Percentiles rank a stretch among this genome's conserved stretches.
phyloP scores from a whole-genome alignment of 2,113 vertebrate genomes.

The Micronycteris hirsuta region DNA sequence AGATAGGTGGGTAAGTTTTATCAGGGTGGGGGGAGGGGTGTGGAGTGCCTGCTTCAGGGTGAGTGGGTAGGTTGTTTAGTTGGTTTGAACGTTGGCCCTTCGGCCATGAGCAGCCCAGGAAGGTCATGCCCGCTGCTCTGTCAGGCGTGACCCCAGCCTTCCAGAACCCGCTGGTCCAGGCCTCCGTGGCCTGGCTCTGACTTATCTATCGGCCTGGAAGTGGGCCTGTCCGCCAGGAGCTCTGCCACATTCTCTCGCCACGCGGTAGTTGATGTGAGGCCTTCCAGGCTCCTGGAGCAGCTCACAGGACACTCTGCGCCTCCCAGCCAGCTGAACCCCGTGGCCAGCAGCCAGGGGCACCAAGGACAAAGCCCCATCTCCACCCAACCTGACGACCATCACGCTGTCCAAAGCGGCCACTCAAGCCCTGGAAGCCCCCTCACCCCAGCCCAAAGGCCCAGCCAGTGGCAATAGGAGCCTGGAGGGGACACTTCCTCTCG shows the following conservation, averaged over 20 bases:
- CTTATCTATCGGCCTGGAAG: background rate
- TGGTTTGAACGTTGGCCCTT: background rate
- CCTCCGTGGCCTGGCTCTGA: background rate
- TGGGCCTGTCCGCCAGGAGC: background rate
- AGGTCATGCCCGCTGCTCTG: background rate
- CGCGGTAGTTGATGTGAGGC: background rate
- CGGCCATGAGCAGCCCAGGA: background rate
- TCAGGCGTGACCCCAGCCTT: background rate
- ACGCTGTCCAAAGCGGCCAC: background rate
- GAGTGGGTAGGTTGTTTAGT: background rate
- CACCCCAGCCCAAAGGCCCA: background rate
- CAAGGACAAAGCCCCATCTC: background rate
- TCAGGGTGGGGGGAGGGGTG: fast-evolving
- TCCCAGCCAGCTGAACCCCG: background rate
- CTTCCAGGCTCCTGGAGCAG: background rate
- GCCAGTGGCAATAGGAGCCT: background rate
- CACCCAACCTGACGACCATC: background rate
- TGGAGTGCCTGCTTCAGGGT: background rate
- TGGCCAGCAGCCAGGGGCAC: background rate
- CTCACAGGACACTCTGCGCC: background rate
- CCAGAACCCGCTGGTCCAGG: background rate
- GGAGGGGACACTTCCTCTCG: background rate
- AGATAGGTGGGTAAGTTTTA: background rate
- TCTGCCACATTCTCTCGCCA: background rate
- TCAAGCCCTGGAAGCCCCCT: background rate